phyloP scores from a whole-genome alignment of 53 echinoderm and acorn worm genomes.

The Holothuria leucospilota region DNA sequence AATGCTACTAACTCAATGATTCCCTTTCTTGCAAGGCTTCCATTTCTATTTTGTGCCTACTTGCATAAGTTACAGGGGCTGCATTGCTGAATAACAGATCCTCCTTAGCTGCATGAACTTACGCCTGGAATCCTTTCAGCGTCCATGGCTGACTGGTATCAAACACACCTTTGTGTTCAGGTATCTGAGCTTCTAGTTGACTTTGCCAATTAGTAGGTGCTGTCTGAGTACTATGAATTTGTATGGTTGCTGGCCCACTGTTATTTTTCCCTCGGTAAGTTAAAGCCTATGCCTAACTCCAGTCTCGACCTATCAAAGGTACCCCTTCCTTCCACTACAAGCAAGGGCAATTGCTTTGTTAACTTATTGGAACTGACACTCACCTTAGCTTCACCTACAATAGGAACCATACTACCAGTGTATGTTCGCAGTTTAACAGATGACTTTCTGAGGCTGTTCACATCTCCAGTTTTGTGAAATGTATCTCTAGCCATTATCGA shows the following conservation, averaged over 20 bases:
- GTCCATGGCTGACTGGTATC: constrained; percentile 26
- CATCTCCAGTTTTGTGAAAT: constrained; percentile 6
- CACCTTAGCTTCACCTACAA: neutral
- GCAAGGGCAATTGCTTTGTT: constrained; percentile 37
- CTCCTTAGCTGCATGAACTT: constrained; percentile 51
- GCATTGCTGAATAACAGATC: constrained; percentile 61
- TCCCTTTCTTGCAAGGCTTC: constrained; percentile 55
- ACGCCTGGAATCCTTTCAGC: constrained; percentile 59
- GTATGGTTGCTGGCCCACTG: too few species aligned
- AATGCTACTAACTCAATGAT: too few species aligned
- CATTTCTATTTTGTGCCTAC: constrained; percentile 51
- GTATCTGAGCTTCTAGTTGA: constrained; percentile 3
- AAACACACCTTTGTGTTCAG: constrained; percentile 13
- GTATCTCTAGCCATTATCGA: constrained; percentile 18
- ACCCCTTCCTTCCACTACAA: constrained; percentile 61
- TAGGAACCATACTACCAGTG: constrained; percentile 34
- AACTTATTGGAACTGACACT: constrained; percentile 31
- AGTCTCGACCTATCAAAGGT: constrained; percentile 66
- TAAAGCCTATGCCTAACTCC: constrained; percentile 26
- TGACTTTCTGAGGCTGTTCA: neutral
- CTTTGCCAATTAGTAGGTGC: neutral
- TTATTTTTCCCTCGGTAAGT: too few species aligned
- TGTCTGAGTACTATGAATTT: too few species aligned
- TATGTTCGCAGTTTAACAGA: constrained; percentile 43
- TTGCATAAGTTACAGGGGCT: constrained; percentile 64